A percentile compares a stretch with the other conserved stretches of the same genome.
Conservation (phyloP, 2,113 vertebrate species). For the Neogobius melanostomus region DNA sequence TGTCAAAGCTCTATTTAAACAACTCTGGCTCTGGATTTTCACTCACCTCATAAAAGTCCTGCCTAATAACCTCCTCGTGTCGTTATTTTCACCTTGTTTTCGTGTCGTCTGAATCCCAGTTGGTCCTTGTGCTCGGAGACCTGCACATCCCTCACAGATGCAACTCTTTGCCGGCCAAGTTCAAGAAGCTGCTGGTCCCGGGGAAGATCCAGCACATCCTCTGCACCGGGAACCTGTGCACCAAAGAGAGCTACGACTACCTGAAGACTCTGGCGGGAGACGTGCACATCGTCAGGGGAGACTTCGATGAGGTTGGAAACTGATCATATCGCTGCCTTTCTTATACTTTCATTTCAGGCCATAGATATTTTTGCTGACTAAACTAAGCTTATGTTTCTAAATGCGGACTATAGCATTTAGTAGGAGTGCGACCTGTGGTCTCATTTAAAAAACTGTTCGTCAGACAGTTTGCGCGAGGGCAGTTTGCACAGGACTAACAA, state of each 20-base stretch:
- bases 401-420: no score
- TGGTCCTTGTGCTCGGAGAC: slow-evolving; percentile 98
- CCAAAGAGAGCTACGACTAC: slow-evolving; percentile 99
- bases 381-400: no score
- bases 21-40: slow-evolving; percentile 6
- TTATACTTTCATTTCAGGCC: no score
- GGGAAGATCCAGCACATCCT: slow-evolving; percentile 99
- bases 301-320: slow-evolving; percentile 91
- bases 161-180: slow-evolving; percentile 97
- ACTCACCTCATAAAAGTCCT: background rate
- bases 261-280: slow-evolving; percentile 98
- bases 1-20: background rate
- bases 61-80: background rate
- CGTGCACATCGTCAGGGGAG: slow-evolving; percentile 95
- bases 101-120: slow-evolving; percentile 66
- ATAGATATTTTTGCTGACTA: no score
- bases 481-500: no score
- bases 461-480: no score
- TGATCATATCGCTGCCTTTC: no score
- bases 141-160: slow-evolving; percentile 98
- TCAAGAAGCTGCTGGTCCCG: slow-evolving; percentile 97
- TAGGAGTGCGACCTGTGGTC: no score
- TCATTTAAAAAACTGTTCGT: no score
- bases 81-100: background rate
- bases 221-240: slow-evolving; percentile 98